Percentiles rank a stretch among this genome's conserved stretches.
Conservation (phyloP, 1,140 invertebrate genomes). For the Calycopis cecrops region DNA sequence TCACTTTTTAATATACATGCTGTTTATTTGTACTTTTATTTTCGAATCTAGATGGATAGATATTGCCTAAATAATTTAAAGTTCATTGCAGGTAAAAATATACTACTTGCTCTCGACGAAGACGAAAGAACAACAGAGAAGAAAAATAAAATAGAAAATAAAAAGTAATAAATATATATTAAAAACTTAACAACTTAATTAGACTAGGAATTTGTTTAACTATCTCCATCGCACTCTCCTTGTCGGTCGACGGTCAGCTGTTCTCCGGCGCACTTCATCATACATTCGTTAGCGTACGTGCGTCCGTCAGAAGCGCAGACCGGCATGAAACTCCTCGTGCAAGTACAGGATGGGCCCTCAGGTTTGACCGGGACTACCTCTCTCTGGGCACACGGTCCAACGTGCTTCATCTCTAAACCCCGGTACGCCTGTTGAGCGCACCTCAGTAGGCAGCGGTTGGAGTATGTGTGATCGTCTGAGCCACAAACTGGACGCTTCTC, state of each 20-base stretch:
- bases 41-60: no score
- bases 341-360: slow-evolving; percentile 22
- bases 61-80: no score
- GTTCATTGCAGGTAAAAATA: no score
- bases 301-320: slow-evolving; percentile 40
- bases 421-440: slow-evolving; percentile 37
- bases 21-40: no score
- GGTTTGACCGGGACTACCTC: not conserved
- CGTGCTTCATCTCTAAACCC: slow-evolving; percentile 25
- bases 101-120: no score
- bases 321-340: slow-evolving; percentile 27
- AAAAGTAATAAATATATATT: no score
- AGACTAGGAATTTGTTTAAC: not conserved
- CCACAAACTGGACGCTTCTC: slow-evolving; percentile 69
- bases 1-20: no score
- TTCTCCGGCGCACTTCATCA: slow-evolving; percentile 36
- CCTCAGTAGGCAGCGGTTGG: slow-evolving; percentile 67
- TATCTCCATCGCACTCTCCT: slow-evolving; percentile 26
- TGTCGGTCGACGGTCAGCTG: slow-evolving; percentile 21
- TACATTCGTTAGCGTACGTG: slow-evolving; percentile 40
- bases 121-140: no score
- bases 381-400: slow-evolving; percentile 19
- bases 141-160: slow-evolving; percentile 1
- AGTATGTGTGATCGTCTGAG: slow-evolving; percentile 65
- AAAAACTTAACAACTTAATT: not conserved